Base-by-base conservation (phyloP, 2,113 vertebrate genomes). In the Colaptes auratus region DNA sequence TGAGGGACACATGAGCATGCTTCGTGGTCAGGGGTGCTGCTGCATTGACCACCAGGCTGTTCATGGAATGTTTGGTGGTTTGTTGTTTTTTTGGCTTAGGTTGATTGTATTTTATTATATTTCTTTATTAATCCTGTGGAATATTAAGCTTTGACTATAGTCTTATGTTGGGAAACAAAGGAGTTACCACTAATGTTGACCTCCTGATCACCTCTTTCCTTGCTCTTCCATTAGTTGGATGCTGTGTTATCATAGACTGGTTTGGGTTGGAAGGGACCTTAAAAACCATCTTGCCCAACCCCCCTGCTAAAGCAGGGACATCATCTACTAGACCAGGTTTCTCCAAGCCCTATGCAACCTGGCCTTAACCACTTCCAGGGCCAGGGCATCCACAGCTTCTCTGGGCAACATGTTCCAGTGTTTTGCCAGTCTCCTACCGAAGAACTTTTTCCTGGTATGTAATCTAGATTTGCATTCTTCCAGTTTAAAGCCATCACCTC, bases 41-140 rank as follows among this genome's bases (percentile, higher is more conserved):
- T 8, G 17, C 33, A 12, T 4, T 1, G 9, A 3, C 66, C 46
- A 19, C 46, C 46, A 48, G 46, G 46, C 19, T 48, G 46, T 9
- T 48, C 46, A 48, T 3, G 19, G 46, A 8, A 48, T 48, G 46
- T 48, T 48, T 48, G 46, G 46, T 48, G 46, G 39, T 39, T 39
- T 39, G 39, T 39, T 39, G 39, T 10, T 7, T 19, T 19, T 48
- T 48, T 48, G 46, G 46, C 4, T 48, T 48, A 19, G 46, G 46
- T 39, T 39, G 39, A 11, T 39, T 36, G 36, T 36, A 36, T 9
- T 39, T 39, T 39, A 4, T 10, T 39, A 12, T 39, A 11, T 48
- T 17, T 30, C 18, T 30, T 30, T 30, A 15, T 8, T 39, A 10
- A 1, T 12, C 18, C 25, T 0, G 0, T 35, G 48, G 4, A 39